phyloP scores from a whole-genome alignment of 2,888 invertebrate species.

The Drosophila meridiana region DNA sequence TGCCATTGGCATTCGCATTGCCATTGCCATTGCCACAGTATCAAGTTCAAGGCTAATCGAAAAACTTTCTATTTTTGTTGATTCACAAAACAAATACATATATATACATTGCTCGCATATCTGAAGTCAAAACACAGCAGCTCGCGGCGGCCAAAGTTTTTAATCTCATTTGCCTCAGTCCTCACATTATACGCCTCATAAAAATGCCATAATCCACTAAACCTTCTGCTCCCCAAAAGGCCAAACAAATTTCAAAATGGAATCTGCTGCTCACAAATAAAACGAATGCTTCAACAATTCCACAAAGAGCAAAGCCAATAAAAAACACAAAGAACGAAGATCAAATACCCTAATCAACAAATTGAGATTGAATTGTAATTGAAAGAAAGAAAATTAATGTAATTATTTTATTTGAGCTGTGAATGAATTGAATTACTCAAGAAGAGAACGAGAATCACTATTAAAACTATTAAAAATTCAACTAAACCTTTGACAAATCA shows the following conservation, averaged over 20 bases:
- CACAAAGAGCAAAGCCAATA: slow-evolving; percentile 44
- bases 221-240: slow-evolving; percentile 55
- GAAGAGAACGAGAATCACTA: too few relatives aligned
- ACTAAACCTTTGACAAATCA: too few relatives aligned
- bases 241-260: slow-evolving; percentile 47
- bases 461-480: too few relatives aligned
- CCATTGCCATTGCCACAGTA: slow-evolving; percentile 47
- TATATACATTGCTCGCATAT: background rate
- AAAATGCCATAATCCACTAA: slow-evolving; percentile 72
- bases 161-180: slow-evolving; percentile 74
- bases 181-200: slow-evolving; percentile 73
- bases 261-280: slow-evolving; percentile 34
- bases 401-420: background rate
- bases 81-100: too few relatives aligned
- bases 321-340: slow-evolving; percentile 19
- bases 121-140: slow-evolving; percentile 2
- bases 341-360: slow-evolving; percentile 11
- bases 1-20: slow-evolving; percentile 7
- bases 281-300: slow-evolving; percentile 51
- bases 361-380: background rate
- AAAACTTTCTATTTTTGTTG: slow-evolving; percentile 5
- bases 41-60: slow-evolving; percentile 44
- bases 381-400: background rate
- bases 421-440: background rate
- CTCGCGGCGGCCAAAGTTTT: slow-evolving; percentile 49